These are phyloP conservation scores for Xiphydria camelus DNA, from an alignment of 2,888 invertebrate genomes.

Conservation along the genomic window DNA sequence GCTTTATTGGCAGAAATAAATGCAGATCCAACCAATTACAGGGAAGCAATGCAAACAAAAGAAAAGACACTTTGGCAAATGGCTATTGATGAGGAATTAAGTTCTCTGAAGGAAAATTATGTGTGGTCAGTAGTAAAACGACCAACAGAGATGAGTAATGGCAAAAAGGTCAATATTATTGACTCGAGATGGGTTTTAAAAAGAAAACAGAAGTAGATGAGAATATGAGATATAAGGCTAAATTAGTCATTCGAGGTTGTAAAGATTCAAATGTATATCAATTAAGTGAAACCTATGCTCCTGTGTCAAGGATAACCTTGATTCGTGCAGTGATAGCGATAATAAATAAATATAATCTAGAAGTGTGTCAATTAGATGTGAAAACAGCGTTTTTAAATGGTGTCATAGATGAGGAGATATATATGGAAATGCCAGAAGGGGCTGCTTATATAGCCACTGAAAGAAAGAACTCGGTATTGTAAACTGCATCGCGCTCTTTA, in stretches of 20 bases:
- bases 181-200: conserved; percentile 23
- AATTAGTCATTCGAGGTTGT: conserved; percentile 18
- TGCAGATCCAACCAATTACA: conserved; percentile 15
- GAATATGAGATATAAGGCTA: conserved; percentile 14
- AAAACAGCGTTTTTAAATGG: conserved; percentile 27
- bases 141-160: conserved; percentile 9
- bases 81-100: conserved; percentile 19
- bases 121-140: conserved; percentile 23
- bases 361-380: no score
- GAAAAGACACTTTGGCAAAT: conserved; percentile 15
- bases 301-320: conserved; percentile 10
- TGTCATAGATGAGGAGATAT: conserved; percentile 19
- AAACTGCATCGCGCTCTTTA: conserved; percentile 10
- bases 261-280: conserved; percentile 17
- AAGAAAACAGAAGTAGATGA: conserved; percentile 17
- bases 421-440: conserved; percentile 35
- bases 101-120: conserved; percentile 23
- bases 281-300: conserved; percentile 15
- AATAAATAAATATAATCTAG: conserved; percentile 9
- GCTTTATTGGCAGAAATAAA: conserved; percentile 14
- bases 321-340: conserved; percentile 8
- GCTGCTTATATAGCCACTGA: neutral
- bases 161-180: conserved; percentile 9
- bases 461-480: no score
- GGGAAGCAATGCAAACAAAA: conserved; percentile 17